These are phyloP conservation scores for Struthio camelus DNA, from an alignment of 2,113 vertebrate genomes.

Conservation along the genomic window DNA sequence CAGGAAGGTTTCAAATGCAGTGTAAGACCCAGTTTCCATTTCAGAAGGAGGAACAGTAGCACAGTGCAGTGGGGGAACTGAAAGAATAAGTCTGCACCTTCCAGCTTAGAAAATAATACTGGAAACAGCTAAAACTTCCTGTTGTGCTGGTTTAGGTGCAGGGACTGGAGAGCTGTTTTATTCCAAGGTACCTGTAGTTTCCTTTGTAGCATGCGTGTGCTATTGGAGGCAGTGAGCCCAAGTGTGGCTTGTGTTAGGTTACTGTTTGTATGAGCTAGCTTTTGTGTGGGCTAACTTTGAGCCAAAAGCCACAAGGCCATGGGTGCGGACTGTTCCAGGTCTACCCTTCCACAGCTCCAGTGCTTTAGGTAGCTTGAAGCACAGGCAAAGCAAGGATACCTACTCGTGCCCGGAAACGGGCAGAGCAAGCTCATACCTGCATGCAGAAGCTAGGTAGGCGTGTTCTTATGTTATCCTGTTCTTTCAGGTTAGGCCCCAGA, in stretches of 20 bases:
- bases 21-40: neutral
- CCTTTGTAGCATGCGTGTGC: neutral
- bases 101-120: neutral
- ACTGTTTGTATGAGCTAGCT: fast-evolving
- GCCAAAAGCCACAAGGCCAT: neutral
- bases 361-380: neutral
- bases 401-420: neutral
- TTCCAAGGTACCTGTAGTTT: neutral
- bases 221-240: neutral
- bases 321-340: neutral
- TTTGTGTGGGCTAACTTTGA: neutral
- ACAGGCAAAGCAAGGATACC: fast-evolving
- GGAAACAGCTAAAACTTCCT: neutral
- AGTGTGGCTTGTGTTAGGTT: neutral
- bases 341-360: neutral
- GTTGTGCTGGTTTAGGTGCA: neutral
- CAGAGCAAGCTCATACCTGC: neutral
- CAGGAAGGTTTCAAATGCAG: neutral
- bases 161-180: neutral
- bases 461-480: neutral
- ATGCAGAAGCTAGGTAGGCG: fast-evolving
- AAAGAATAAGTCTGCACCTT: neutral
- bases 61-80: fast-evolving
- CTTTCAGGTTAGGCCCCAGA: neutral
- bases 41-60: neutral